Base-by-base conservation (phyloP, 53 echinoderm and acorn worm species). In the Echinometra lucunter region DNA sequence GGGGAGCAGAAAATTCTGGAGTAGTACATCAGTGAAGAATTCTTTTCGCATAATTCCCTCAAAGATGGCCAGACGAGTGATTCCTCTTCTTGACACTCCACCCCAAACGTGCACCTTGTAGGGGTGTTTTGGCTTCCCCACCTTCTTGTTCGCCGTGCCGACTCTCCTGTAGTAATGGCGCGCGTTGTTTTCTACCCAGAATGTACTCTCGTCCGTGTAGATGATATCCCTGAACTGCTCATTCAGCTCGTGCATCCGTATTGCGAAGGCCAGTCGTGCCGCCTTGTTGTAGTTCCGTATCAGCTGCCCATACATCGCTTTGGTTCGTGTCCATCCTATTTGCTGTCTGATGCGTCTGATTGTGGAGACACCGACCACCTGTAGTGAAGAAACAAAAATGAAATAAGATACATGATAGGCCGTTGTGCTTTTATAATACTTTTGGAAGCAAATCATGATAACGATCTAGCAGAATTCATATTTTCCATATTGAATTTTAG, bases 11-110 rank as follows among this genome's bases (percentile, higher is more conserved):
- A 27, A 74, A 10, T 95, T 37, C 63, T 89, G 19, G 0, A 96
- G 69, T 7, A 95, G 78, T 2, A 57, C 44, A 38, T 96, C 94
- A 0, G 93, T 88, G 34, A 92, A 96, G 60, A 97, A 96, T n/a
- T 96, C 96, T 37, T 95, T 57, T 7, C 89, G 44, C 96, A 96
- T 97, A 16, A 95, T 96, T 15, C 94, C 97, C 8, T 96, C 96
- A 42, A 97, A 97, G 32, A 96, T 91, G n/a, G 93, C 37, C 8
- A 95, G 67, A 0, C 55, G 60, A 0, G 96, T 97, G 8, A n/a
- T 91, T 3, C 96, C 95, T 8, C 95, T 83, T 32, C 74, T 66
- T 4, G 94, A 95, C 25, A 97, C 96, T 0, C 97, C 96, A 1
- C 95, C 97, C 96, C 92, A 98, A 28, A 96, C 94, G 45, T 94